These are phyloP conservation scores for Melanostoma scalare DNA, from an alignment of 2,888 invertebrate genomes.

Conservation along the genomic window DNA sequence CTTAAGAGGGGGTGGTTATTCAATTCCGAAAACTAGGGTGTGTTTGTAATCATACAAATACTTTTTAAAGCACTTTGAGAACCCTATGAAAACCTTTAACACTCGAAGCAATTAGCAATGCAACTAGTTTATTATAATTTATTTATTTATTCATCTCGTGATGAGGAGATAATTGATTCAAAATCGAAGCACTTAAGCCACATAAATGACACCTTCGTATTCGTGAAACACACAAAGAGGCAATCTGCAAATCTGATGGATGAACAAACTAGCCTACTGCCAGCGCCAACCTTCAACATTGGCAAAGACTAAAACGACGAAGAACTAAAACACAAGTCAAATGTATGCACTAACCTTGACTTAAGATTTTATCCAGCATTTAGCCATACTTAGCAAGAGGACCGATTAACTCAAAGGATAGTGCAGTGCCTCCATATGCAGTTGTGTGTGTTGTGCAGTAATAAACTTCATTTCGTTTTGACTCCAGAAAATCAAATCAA, in stretches of 20 bases:
- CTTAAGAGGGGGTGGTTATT: too few relatives aligned
- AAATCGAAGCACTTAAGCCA: conserved; percentile 40
- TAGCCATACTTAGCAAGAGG: conserved; percentile 17
- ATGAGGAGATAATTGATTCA: conserved; percentile 27
- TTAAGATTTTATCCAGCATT: conserved; percentile 55
- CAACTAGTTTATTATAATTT: too few relatives aligned
- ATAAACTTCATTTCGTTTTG: conserved; percentile 13
- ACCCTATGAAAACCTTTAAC: too few relatives aligned
- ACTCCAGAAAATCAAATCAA: conserved; percentile 37
- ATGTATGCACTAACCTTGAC: conserved; percentile 60
- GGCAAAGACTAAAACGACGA: conserved; percentile 27
- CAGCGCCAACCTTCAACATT: conserved; percentile 1
- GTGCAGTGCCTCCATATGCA: background rate
- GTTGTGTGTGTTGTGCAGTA: background rate
- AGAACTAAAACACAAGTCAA: conserved; percentile 24
- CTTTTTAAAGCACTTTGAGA: too few relatives aligned
- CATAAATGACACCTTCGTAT: conserved; percentile 27
- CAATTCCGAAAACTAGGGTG: too few relatives aligned
- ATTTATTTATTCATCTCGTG: too few relatives aligned
- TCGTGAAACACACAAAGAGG: conserved; percentile 29
- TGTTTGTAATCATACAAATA: too few relatives aligned
- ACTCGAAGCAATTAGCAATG: too few relatives aligned
- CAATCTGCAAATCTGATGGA: conserved; percentile 37
- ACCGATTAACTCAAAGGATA: conserved; percentile 13
- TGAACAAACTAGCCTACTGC: conserved; percentile 23